Percentiles rank a stretch among this genome's conserved stretches.
These are phyloP conservation scores for Leptosomus discolor DNA, from an alignment of 2,113 vertebrate genomes.

Conservation along the genomic window DNA sequence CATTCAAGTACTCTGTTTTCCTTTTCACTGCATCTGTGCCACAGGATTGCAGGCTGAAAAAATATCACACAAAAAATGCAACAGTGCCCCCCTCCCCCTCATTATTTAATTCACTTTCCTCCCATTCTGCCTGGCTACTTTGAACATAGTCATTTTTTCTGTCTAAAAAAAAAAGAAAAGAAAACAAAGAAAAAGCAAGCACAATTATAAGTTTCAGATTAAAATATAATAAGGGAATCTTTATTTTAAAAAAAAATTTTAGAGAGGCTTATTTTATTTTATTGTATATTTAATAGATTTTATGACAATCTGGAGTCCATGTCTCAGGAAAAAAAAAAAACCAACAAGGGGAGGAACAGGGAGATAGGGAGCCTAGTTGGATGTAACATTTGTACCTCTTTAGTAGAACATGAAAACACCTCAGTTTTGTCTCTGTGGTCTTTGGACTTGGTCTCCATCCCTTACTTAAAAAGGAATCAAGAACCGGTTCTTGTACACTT, in stretches of 20 bases:
- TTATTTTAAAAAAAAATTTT: neutral
- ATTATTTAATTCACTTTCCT: neutral
- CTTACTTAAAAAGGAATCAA: constrained; percentile 47
- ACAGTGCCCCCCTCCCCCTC: neutral
- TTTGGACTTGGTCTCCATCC: constrained; percentile 14
- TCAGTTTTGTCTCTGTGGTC: constrained; percentile 18
- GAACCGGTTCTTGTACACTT: constrained; percentile 60
- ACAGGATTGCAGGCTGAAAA: constrained; percentile 20
- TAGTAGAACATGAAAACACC: neutral
- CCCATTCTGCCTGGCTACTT: neutral
- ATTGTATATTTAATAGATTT: constrained; percentile 21
- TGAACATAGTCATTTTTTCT: neutral
- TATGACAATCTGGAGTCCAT: neutral
- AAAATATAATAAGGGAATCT: neutral
- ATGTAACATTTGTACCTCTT: neutral
- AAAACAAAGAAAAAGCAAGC: neutral
- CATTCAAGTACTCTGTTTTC: constrained; percentile 65
- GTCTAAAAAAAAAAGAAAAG: neutral
- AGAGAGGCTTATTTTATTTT: neutral
- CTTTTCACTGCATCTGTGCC: constrained; percentile 56
- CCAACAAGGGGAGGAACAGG: neutral
- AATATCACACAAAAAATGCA: neutral
- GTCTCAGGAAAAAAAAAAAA: neutral
- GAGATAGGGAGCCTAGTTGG: neutral
- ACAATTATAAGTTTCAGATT: neutral